Evolutionary conservation across 2,888 invertebrate genomes (phyloP), one percentile per base, ranked within the genome.

Genomic region (Ochropacha duplaris): DNA sequence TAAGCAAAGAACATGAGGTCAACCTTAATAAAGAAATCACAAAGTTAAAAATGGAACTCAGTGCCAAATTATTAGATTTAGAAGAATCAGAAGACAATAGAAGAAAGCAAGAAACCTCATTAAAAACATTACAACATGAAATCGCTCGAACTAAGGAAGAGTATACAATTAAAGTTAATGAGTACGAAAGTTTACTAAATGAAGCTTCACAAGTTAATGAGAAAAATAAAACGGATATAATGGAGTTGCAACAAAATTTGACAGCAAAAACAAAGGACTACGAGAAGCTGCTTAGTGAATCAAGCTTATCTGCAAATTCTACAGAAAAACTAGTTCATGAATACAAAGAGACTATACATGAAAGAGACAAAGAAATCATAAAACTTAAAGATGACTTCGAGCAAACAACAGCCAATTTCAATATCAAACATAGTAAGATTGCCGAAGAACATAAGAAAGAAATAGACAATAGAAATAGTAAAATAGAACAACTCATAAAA

Each of bases 311-410:
- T 12, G 78, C 78, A 14, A 84, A 69, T 56, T 88, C 92, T 16
- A 88, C 88, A 26, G 88, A 92, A 66, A 87, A 88, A 73, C 74
- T 94, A 16, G 80, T 90, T 14, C 84, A 78, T 64, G 93, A 94
- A 71, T 92, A 87, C 67, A 90, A 93, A 64, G 88, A 92, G 73
- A 88, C 88, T 4, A 81, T 94, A 50, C 91, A 92, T 61, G 94
- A 94, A 70, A 92, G 93, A 71, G 94, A 94, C 69, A 92, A 92
- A 73, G 93, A 94, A 76, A 89, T 93, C 28, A 89, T 93, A 54
- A 93, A 91, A 77, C 76, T 94, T 5, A 88, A 90, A 71, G 86
- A 87, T 58, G 93, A 94, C 68, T 87, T 93, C 56, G 90, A 90
- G 64, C 82, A 90, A 76, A 79, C 86, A 60, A 89, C 91, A 31